Base-by-base conservation (phyloP, 1,140 invertebrate species). In the Micrasema longulum region DNA sequence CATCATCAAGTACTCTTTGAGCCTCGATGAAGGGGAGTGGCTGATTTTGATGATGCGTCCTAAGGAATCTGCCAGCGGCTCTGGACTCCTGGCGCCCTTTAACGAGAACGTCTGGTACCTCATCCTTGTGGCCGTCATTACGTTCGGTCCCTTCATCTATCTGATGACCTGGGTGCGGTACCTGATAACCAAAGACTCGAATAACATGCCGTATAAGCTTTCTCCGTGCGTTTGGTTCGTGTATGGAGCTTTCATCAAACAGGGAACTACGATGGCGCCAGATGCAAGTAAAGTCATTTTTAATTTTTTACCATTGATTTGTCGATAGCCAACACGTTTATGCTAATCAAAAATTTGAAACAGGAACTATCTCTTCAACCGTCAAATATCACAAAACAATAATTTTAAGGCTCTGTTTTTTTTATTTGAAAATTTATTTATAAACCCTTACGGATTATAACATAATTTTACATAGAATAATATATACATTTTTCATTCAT, bases 231-330 rank as follows among this genome's bases (percentile, higher is more conserved):
- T 93, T 48, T 95, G 94, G 94, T 96, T 95, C 76, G 92, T 93
- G 1, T 96, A 95, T 78, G 93, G 93, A 12, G 93, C 93, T 11
- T 84, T 95, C n/a, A 89, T 95, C 82, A 95, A 95, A 76, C 94
- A 96, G 82, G 93, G 94, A 26, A 92, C 92, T 20, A 91, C 89
- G 0, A 81, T 94, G n/a, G 87, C 89, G 41, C 93, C 93, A 7
- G 87, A 88, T 63, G 89, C 91, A 77, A 93, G 93, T 95, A 79
- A 86, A 82, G 81, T 35, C 20, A 43, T 20, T 18, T 0, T 14
- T 43, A 1, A 1, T 12, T 43, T 43, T 6, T 6, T 2, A n/a
- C 10, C 12, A 3, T 7, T 41, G 38, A 41, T 41, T 41, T 43
- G 41, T n/a, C n/a, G n/a, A 43, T n/a, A 43, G 16, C 41, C 10